Evolutionary conservation across 2,888 invertebrate species (phyloP).

Genomic region (Hedychridium roseum): DNA sequence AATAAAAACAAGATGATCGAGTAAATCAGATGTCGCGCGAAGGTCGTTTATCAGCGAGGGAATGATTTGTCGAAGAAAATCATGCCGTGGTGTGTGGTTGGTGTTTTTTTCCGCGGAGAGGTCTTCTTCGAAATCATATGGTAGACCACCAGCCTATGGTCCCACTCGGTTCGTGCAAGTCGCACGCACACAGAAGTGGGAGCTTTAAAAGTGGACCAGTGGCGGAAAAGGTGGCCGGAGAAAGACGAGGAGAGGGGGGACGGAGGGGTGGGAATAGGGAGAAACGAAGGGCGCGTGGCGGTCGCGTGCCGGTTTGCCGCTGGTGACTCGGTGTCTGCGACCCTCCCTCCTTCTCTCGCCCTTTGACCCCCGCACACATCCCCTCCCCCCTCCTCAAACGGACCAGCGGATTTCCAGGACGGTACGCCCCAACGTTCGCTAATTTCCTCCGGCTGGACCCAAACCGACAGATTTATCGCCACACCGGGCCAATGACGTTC

Average conservation of each 20-base stretch:
- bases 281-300: constrained; percentile 57
- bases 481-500: constrained; percentile 12
- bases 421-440: too few relatives aligned
- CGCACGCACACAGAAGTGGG: neutral
- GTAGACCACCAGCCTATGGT: constrained; percentile 9
- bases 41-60: too few relatives aligned
- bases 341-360: constrained; percentile 30
- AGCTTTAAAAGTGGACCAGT: constrained; percentile 22
- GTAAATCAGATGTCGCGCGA: too few relatives aligned
- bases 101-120: too few relatives aligned
- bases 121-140: constrained; percentile 20
- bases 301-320: constrained; percentile 57
- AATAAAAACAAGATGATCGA: too few relatives aligned
- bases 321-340: constrained; percentile 48
- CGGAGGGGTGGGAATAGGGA: constrained; percentile 17
- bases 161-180: neutral
- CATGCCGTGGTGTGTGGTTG: too few relatives aligned
- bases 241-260: constrained; percentile 27
- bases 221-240: constrained; percentile 30
- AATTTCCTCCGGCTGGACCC: too few relatives aligned
- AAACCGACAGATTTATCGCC: too few relatives aligned
- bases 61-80: too few relatives aligned
- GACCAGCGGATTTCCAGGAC: too few relatives aligned
- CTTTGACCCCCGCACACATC: constrained; percentile 25
- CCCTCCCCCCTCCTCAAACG: constrained; percentile 3